Evolutionary conservation across 2,888 invertebrate species (phyloP), one percentile per base, ranked within the genome.

Genomic region (Protophormia terraenovae): DNA sequence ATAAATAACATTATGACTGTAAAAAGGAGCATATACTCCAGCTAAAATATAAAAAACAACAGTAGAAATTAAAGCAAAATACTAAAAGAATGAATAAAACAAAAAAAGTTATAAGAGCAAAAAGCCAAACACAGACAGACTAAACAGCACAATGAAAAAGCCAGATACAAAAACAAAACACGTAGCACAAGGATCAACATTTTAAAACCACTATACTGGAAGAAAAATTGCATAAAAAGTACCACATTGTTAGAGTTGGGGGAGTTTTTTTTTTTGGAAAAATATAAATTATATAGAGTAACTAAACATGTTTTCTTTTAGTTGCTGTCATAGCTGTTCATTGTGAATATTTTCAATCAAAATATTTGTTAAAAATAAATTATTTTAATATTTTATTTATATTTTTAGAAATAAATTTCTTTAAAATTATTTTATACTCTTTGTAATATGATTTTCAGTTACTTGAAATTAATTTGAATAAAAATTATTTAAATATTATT

Each of bases 1-100:
- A 50, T 41, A 71, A 82, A 69, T 69, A 69, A 62, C 75, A 69
- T 75, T 75, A 81, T 69, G 67, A 69, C 75, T 81, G 29, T 16
- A 38, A 81, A 64, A 75, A 55, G 50, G 62, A 62, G 32, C 38
- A 79, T 22, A 41, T 32, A 45, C 35, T 41, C 47, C n/a, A 38
- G 32, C 22, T 35, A 16, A 45, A 16, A 53, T 38, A 5, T 4
- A 45, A 75, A 58, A 72, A 60, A 22, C 16, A 12, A 73, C 19
- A 64, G 16, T 7, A 53, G 6, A 67, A 24, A 14, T 35, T 35
- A 69, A 35, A 47, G 47, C 12, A 10, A 35, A 24, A 24, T 41
- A 50, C 35, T 53, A 10, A 24, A 77, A 38, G 3, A 27, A 14
- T 29, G n/a, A 3, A 5, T n/a, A n/a, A 24, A 10, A 8, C 12